Conservation (phyloP, 2,797 vertebrate species). For the Lagorchestes hirsutus region DNA sequence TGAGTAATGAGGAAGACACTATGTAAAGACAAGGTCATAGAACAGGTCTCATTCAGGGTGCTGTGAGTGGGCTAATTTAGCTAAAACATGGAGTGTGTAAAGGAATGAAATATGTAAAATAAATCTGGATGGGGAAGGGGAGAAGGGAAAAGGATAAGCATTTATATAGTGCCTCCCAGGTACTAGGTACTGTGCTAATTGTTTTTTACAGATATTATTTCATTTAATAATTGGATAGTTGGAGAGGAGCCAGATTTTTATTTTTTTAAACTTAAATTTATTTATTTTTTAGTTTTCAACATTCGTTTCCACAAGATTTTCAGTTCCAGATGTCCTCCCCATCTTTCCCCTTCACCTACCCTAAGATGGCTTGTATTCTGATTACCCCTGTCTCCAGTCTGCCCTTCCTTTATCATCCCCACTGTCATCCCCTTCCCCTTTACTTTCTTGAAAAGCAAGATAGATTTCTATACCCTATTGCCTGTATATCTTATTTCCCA, state of each 20-base stretch:
- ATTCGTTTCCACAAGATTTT: too few species aligned
- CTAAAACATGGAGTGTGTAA: background rate
- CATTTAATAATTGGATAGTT: background rate
- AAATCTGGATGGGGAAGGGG: background rate
- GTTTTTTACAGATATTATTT: background rate
- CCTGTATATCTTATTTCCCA: too few species aligned
- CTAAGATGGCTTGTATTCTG: too few species aligned
- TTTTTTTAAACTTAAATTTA: too few species aligned
- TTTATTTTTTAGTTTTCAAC: too few species aligned
- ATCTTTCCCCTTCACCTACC: too few species aligned
- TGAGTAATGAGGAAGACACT: background rate
- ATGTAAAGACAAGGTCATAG: background rate
- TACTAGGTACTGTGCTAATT: background rate
- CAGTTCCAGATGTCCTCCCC: too few species aligned
- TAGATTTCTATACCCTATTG: too few species aligned
- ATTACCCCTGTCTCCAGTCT: too few species aligned
- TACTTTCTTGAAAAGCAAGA: too few species aligned
- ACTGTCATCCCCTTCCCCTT: too few species aligned
- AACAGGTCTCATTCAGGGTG: background rate
- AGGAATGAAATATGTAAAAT: background rate
- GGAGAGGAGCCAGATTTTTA: background rate
- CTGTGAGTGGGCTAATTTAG: background rate
- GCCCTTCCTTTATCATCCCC: too few species aligned
- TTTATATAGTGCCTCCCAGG: background rate
- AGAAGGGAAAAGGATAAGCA: background rate